Percentiles rank a stretch among this genome's conserved stretches.
phyloP scores from a whole-genome alignment of 2,113 vertebrate species.

The Hydrochoerus hydrochaeris region DNA sequence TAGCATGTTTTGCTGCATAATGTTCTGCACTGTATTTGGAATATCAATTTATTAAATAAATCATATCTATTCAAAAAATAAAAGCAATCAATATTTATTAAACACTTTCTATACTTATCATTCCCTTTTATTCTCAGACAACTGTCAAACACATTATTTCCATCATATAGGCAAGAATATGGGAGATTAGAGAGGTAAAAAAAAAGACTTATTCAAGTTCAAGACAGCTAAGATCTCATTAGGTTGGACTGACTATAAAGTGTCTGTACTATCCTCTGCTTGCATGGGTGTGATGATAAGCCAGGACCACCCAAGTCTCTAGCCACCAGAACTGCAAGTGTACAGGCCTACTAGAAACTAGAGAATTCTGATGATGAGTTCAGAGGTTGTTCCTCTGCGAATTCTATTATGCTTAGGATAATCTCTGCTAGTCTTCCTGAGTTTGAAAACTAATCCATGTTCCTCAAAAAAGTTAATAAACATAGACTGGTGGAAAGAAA shows the following conservation, averaged over 20 bases:
- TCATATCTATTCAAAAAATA: conserved; percentile 84
- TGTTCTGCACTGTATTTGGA: conserved; percentile 99
- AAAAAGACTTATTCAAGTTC: not conserved
- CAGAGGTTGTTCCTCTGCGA: not conserved
- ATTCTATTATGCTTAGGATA: not conserved
- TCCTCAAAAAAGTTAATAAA: not conserved
- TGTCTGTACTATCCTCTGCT: not conserved
- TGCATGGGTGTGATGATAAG: not conserved
- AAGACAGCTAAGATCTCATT: not conserved
- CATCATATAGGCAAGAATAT: not conserved
- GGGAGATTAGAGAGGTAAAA: not conserved
- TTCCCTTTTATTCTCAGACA: not conserved
- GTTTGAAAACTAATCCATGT: not conserved
- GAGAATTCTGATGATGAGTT: not conserved
- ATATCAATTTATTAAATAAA: conserved; percentile 99
- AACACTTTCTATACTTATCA: not conserved
- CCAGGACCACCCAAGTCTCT: not conserved
- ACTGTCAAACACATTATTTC: not conserved
- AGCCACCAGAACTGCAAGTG: not conserved
- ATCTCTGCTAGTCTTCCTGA: not conserved
- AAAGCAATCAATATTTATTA: not conserved
- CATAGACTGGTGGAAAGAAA: not conserved
- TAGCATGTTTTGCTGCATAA: conserved; percentile 98
- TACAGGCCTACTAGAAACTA: not conserved
- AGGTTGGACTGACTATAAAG: not conserved